These are phyloP conservation scores for Macrophya annulata DNA, from an alignment of 2,888 invertebrate genomes.

Conservation along the genomic window DNA sequence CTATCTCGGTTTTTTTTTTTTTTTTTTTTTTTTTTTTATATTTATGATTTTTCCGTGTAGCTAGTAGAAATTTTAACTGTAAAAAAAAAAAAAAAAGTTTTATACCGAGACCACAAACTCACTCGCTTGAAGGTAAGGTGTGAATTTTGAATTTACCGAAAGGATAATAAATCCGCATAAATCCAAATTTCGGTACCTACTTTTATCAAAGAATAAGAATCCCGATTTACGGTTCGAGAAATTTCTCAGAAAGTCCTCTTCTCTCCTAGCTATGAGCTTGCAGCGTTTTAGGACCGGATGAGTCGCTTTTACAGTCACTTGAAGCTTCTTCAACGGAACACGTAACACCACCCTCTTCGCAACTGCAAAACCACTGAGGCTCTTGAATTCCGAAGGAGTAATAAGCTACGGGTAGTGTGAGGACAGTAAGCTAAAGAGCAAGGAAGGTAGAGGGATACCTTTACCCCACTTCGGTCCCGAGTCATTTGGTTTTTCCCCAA, in stretches of 20 bases:
- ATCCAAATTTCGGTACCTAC: not conserved
- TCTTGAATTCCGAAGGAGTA: constrained; percentile 35
- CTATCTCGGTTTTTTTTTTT: not conserved
- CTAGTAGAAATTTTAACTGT: not conserved
- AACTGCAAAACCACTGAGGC: not conserved
- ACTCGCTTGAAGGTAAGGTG: not conserved
- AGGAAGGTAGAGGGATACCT: not conserved
- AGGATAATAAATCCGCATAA: constrained; percentile 6
- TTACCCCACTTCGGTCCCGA: not conserved
- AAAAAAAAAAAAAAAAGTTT: too few relatives aligned
- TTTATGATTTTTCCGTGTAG: constrained; percentile 1
- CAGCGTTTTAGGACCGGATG: constrained; percentile 44
- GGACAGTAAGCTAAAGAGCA: not conserved
- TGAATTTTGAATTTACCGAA: not conserved
- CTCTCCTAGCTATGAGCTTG: constrained; percentile 10
- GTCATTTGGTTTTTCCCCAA: constrained; percentile 28
- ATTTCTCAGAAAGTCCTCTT: constrained; percentile 1
- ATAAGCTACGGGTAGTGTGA: constrained; percentile 20
- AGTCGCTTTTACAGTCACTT: constrained; percentile 38
- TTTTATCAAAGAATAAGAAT: constrained; percentile 7
- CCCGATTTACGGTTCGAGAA: not conserved
- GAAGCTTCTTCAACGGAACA: constrained; percentile 6
- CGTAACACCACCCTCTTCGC: constrained; percentile 7
- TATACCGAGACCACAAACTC: too few relatives aligned
- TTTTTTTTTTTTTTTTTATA: too few relatives aligned